Percentiles rank a stretch among this genome's conserved stretches.
These are phyloP conservation scores for Lophochroa leadbeateri DNA, from an alignment of 2,113 vertebrate species.

Conservation along the genomic window DNA sequence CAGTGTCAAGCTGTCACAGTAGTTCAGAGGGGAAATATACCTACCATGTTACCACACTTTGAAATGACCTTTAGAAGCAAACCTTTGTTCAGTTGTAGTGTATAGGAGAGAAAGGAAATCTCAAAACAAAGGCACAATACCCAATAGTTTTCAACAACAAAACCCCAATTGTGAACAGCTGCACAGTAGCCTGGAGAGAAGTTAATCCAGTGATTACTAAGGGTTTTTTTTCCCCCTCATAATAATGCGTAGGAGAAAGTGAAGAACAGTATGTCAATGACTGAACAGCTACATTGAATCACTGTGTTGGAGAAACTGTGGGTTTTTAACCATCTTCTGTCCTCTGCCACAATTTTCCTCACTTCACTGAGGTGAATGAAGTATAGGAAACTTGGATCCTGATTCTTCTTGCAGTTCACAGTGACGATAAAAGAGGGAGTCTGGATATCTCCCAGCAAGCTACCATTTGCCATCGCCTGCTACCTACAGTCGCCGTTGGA, in stretches of 20 bases:
- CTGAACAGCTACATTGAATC: not conserved
- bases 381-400: not conserved
- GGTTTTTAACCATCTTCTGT: not conserved
- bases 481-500: not conserved
- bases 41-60: not conserved
- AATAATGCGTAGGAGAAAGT: conserved; percentile 9
- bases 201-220: not conserved
- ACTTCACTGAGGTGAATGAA: not conserved
- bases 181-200: not conserved
- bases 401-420: not conserved
- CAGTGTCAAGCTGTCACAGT: fast-evolving
- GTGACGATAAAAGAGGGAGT: not conserved
- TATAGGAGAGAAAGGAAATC: not conserved
- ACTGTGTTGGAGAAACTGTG: not conserved
- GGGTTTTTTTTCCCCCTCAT: not conserved
- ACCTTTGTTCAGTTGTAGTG: not conserved
- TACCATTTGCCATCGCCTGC: not conserved
- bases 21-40: not conserved
- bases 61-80: not conserved
- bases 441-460: not conserved
- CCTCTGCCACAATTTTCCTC: not conserved
- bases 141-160: not conserved
- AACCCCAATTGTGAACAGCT: not conserved
- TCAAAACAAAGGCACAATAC: not conserved
- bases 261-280: not conserved